Percentiles rank a stretch among this genome's conserved stretches.
Conservation (phyloP, 2,113 vertebrate species). For the Chaetops frenatus region DNA sequence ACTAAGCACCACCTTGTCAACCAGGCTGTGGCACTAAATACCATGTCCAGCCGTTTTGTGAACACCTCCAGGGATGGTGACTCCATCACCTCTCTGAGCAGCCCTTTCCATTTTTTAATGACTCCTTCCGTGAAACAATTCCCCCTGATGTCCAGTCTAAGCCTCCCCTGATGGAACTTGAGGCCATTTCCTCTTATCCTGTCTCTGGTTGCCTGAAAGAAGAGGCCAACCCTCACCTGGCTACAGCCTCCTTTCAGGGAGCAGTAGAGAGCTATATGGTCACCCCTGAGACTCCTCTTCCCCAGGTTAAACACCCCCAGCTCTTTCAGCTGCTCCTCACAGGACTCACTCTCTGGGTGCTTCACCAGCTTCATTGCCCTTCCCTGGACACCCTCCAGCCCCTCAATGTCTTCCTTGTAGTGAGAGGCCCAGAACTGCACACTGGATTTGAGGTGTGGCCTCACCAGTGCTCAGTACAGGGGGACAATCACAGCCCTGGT, state of each 20-base stretch:
- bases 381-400: fast-evolving
- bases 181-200: not conserved
- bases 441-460: not conserved
- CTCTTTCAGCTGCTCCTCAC: not conserved
- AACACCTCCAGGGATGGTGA: not conserved
- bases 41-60: not conserved
- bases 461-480: not conserved
- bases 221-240: not conserved
- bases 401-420: not conserved
- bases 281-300: not conserved
- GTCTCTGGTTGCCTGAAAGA: not conserved
- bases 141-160: not conserved
- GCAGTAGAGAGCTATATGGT: not conserved
- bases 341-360: not conserved
- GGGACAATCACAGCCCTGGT: not conserved
- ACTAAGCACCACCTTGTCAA: not conserved
- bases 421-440: not conserved
- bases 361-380: not conserved
- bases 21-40: not conserved
- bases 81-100: not conserved
- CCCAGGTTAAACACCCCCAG: not conserved
- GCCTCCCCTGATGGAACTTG: not conserved
- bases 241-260: not conserved
- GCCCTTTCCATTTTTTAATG: not conserved
- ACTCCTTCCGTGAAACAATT: not conserved